Base-by-base conservation (phyloP, 2,113 vertebrate species). In the Malurus alboscapulatus region DNA sequence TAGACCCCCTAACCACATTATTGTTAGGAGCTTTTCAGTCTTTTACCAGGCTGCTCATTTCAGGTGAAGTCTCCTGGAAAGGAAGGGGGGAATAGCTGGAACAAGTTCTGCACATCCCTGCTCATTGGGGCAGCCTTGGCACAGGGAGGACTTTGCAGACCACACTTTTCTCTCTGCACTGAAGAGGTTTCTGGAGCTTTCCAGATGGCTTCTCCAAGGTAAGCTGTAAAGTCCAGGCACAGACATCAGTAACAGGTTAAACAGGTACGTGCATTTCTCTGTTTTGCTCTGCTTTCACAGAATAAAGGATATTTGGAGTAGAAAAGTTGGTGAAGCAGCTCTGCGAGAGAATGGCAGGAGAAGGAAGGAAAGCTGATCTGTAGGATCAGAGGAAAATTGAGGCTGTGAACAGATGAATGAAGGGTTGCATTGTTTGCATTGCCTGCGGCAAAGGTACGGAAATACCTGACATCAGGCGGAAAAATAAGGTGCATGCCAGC, bases 311-410 rank as follows among this genome's bases (percentile, higher is more conserved):
- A 20, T 25, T 63, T 47, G 27, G 48, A 90, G 32, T 27, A 74
- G 61, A 75, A 71, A 53, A 74, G 40, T 2, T 78, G 68, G 61
- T 61, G 65, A 65, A 63, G 53, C 27, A 84, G 25, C 36, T 90
- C 61, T 71, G 65, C 0, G 3, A 78, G 66, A 88, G 86, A 81
- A 77, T 42, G 73, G 57, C 30, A 66, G 34, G 57, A 63, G 53
- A 45, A 91, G 92, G 87, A 94, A 87, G 68, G 83, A 88, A 81
- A 61, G 32, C 27, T 71, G 58, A 67, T 67, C 57, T 45, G 40
- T 24, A 42, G 63, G 63, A 86, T 44, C 40, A 51, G 55, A 71
- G 22, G 76, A 90, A 87, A 84, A 66, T 4, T n/a, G 48, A 77
- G 74, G 38, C 59, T 77, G 47, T 45, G 54, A 88, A 63, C 51